Conservation (phyloP, 1,140 invertebrate genomes). For the Aphelenchoides besseyi region DNA sequence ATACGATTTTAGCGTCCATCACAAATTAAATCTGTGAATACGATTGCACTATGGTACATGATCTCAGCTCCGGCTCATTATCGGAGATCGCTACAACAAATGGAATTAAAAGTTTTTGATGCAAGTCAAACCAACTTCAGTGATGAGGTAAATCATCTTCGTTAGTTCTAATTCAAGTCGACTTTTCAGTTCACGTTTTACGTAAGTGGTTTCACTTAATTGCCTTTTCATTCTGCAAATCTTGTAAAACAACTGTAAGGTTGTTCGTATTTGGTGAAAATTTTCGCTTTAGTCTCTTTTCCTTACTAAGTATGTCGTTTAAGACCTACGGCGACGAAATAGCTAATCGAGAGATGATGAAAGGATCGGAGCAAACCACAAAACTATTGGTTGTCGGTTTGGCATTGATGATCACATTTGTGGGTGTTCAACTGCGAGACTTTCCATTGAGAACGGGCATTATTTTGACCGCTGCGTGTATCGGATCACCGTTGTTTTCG, state of each 20-base stretch:
- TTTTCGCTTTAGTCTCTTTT: too few relatives aligned
- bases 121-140: constrained; percentile 27
- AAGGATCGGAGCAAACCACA: constrained; percentile 26
- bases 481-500: constrained; percentile 32
- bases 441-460: constrained; percentile 16
- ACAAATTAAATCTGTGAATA: constrained; percentile 2
- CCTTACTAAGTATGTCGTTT: too few relatives aligned
- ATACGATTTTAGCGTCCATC: not conserved
- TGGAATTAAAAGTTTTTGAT: constrained; percentile 39
- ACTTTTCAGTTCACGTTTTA: too few relatives aligned
- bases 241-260: too few relatives aligned
- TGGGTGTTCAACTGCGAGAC: constrained; percentile 35
- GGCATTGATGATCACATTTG: constrained; percentile 37
- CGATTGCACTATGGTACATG: constrained; percentile 49
- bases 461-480: constrained; percentile 27
- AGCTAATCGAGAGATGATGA: constrained; percentile 48
- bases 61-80: constrained; percentile 1
- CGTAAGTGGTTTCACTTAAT: too few relatives aligned
- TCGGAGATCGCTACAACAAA: constrained; percentile 13
- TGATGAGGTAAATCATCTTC: constrained; percentile 27
- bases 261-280: too few relatives aligned
- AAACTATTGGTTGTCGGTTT: constrained; percentile 36
- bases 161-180: too few relatives aligned
- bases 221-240: too few relatives aligned
- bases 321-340: constrained; percentile 41